Evolutionary conservation across 2,797 vertebrate genomes (phyloP).

Genomic region (Dendrocincla fuliginosa): DNA sequence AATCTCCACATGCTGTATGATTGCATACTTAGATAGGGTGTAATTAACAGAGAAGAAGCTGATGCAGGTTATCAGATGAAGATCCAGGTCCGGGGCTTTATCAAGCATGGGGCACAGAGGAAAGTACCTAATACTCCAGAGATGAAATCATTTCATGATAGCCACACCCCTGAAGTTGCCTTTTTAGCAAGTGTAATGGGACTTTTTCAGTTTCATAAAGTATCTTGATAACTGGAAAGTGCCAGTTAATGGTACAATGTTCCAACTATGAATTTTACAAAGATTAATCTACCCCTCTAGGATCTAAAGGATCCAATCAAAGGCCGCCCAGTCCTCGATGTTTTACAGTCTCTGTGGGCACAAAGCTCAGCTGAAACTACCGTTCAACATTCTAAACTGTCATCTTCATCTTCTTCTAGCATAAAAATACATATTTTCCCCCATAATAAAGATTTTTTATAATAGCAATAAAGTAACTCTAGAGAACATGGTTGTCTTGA

Average conservation of each 20-base stretch:
- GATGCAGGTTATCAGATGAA: not conserved
- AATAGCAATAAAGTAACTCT: slow-evolving; percentile 83
- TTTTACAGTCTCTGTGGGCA: slow-evolving; percentile 82
- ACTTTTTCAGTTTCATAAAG: slow-evolving; percentile 82
- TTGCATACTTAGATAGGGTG: not conserved
- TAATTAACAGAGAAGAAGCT: slow-evolving; percentile 1
- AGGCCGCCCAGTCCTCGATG: slow-evolving; percentile 66
- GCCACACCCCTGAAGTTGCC: slow-evolving; percentile 78
- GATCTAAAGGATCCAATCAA: slow-evolving; percentile 76
- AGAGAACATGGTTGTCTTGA: slow-evolving; percentile 83
- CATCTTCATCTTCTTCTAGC: slow-evolving; percentile 81
- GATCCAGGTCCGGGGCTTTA: not conserved
- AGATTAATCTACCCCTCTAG: slow-evolving; percentile 83
- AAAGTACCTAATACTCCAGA: slow-evolving; percentile 45
- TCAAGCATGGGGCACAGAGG: not conserved
- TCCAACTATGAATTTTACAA: slow-evolving; percentile 81
- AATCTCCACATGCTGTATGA: not conserved
- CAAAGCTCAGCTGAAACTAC: slow-evolving; percentile 77
- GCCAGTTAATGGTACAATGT: slow-evolving; percentile 79
- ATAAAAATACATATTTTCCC: slow-evolving; percentile 84
- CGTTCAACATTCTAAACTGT: slow-evolving; percentile 78
- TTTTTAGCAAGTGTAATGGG: slow-evolving; percentile 77
- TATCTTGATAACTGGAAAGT: slow-evolving; percentile 81
- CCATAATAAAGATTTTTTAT: slow-evolving; percentile 85
- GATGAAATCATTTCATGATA: slow-evolving; percentile 65